Evolutionary conservation across 2,888 invertebrate species (phyloP), one percentile per base, ranked within the genome.

Genomic region (Alloscopus bannaensis): DNA sequence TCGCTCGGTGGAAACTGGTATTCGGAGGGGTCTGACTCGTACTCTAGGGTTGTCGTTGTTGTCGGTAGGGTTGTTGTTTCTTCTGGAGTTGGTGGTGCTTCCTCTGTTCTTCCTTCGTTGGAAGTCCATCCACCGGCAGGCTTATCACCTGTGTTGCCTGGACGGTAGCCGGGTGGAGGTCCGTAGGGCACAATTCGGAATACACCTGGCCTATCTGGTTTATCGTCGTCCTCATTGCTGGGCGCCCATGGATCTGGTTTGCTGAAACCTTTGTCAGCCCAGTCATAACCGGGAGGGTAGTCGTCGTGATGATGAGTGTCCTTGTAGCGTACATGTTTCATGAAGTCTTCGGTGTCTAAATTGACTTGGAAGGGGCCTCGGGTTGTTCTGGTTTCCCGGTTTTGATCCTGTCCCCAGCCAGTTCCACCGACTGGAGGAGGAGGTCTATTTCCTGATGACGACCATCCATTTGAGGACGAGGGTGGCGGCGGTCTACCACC

Each of bases 241-340:
- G 45, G 42, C 11, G 28, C 65, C 71, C 71, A 71, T 0, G 77
- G 69, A 40, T 70, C 77, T 40, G 60, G 20, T 64, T 77, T 77
- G 20, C 64, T 68, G 20, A 36, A 66, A 13, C 75, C 64, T 50
- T 60, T 65, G 4, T 22, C 50, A 13, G 71, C 13, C 77, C 70
- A 71, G 8, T 62, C 77, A n/a, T 79, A 79, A 20, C 78, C 78
- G 6, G 78, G 78, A 16, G 78, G 78, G 24, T 79, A 79, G 1
- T 79, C 78, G 6, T 79, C 57, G 29, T 79, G 78, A 50, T 79
- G 78, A 31, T 79, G 71, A n/a, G 18, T 71, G 31, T 79, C 78
- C 36, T 71, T 71, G 0, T 60, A 36, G 59, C 47, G 45, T 8
- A 79, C 78, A 26, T 79, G 42, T 20, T 72, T 79, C 78, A 79